Evolutionary conservation across 2,113 vertebrate species (phyloP), one percentile per base, ranked within the genome.

Genomic region (Charadrius vociferus): DNA sequence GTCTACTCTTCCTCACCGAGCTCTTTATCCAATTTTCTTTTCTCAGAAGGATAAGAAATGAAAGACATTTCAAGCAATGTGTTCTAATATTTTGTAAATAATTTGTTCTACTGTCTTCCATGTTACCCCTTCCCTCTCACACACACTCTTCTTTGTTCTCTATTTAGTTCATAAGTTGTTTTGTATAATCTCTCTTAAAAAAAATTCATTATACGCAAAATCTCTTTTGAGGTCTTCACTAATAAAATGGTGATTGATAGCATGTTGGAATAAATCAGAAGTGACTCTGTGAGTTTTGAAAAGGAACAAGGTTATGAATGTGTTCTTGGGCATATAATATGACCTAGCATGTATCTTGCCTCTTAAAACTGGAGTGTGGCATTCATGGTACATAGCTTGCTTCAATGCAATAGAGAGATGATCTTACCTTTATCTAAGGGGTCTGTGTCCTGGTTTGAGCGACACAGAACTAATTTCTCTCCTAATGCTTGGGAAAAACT

Each of bases 141-240:
- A 36, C 8, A 23, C 8, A 66, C 7, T 55, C 23, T 67, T 49
- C 1, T 0, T 62, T 70, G 9, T 21, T 4, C 0, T 50, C 59
- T 89, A 3, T 78, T 87, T 85, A 59, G 37, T 72, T 93, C 59
- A 29, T 74, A 67, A 30, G 10, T 34, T 12, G 14, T 92, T 74
- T 70, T 62, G 10, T 70, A 30, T 49, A 55, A 65, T n/a, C 10
- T 81, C 34, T 77, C 56, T 62, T 37, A 21, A 9, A 77, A 75
- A 56, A 81, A 81, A 72, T 43, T 32, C 8, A 34, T 61, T 58
- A 24, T 34, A 27, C 3, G 6, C 30, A 75, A 79, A 59, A 75
- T 47, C 9, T 78, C 59, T 75, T 71, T 74, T 18, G 13, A 39
- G 9, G 36, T 53, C 43, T 82, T 79, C 15, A 12, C 23, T 67